Evolutionary conservation across 2,888 invertebrate genomes (phyloP).

Genomic region (Microctonus hyperodae): DNA sequence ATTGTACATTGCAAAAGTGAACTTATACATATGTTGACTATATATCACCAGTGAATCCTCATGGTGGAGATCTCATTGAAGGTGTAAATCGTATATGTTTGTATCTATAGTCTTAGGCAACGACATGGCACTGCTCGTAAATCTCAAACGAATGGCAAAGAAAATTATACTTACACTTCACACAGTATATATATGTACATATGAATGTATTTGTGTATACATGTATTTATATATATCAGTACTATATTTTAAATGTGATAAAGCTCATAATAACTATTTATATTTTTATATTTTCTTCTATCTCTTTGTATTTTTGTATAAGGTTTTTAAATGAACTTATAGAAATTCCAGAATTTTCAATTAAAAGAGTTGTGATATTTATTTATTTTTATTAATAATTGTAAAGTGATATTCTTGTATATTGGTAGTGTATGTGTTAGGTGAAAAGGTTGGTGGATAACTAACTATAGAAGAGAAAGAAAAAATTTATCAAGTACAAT

Average conservation of each 20-base stretch:
- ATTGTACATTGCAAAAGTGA: slow-evolving; percentile 12
- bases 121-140: background rate
- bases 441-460: too few species aligned
- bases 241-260: background rate
- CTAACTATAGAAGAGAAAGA: too few species aligned
- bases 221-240: too few species aligned
- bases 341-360: too few species aligned
- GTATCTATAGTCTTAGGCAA: background rate
- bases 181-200: background rate
- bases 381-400: too few species aligned
- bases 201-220: too few species aligned
- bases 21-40: background rate
- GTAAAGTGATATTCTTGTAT: too few species aligned
- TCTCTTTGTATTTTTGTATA: background rate
- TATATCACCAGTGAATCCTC: background rate
- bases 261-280: background rate
- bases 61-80: background rate
- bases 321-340: too few species aligned
- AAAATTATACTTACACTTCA: background rate
- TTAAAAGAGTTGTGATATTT: too few species aligned
- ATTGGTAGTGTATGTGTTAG: too few species aligned
- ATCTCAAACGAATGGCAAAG: slow-evolving; percentile 1
- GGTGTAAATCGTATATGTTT: background rate
- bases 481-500: too few species aligned
- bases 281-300: background rate